These are phyloP conservation scores for Dicyrtoma fusca DNA, from an alignment of 2,888 invertebrate genomes.

Conservation along the genomic window DNA sequence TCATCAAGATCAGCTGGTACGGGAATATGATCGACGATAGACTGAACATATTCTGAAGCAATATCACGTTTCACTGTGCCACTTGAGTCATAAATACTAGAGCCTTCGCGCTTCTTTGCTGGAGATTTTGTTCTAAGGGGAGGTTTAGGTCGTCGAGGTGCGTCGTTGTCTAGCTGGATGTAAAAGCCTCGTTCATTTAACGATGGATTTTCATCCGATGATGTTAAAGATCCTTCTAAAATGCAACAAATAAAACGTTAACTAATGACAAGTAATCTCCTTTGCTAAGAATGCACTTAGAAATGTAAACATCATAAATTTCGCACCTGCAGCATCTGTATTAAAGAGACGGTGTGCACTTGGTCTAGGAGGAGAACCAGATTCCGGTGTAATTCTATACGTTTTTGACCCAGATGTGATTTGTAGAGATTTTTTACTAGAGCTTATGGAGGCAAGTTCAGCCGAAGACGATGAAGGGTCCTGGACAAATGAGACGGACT, in stretches of 20 bases:
- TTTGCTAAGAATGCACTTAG: neutral
- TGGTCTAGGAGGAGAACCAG: slow-evolving; percentile 57
- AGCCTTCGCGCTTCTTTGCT: slow-evolving; percentile 45
- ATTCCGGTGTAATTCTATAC: slow-evolving; percentile 69
- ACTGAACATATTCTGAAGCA: slow-evolving; percentile 53
- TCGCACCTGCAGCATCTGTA: slow-evolving; percentile 41
- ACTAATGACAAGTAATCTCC: neutral
- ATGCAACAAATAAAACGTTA: neutral
- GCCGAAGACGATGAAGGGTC: slow-evolving; percentile 51
- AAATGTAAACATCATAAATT: neutral
- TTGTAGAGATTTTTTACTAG: slow-evolving; percentile 52
- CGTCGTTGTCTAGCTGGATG: slow-evolving; percentile 87
- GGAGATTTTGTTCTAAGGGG: slow-evolving; percentile 66
- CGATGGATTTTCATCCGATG: slow-evolving; percentile 39
- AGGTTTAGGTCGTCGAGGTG: slow-evolving; percentile 86
- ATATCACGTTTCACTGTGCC: slow-evolving; percentile 41
- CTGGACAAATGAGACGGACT: slow-evolving; percentile 78
- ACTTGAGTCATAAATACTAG: slow-evolving; percentile 18
- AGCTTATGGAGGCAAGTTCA: slow-evolving; percentile 49
- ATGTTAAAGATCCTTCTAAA: slow-evolving; percentile 31
- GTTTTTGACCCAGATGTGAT: slow-evolving; percentile 86
- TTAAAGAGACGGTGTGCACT: slow-evolving; percentile 69
- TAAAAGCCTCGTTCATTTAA: slow-evolving; percentile 69
- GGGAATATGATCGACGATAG: slow-evolving; percentile 52
- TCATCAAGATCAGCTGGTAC: slow-evolving; percentile 41